Conservation (phyloP, 2,888 invertebrate species). For the Temnothorax ravouxi region DNA sequence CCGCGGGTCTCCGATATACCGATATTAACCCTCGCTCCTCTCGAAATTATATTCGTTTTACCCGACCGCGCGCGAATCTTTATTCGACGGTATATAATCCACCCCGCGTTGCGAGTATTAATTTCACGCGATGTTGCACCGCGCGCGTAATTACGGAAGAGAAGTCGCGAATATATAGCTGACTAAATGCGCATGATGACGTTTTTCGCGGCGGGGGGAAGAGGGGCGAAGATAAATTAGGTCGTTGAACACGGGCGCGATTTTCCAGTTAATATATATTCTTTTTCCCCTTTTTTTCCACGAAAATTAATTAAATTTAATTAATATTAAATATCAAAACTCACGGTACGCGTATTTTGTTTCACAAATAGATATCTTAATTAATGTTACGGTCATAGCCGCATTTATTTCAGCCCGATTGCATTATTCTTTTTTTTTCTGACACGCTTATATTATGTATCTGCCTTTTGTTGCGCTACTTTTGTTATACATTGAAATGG, state of each 20-base stretch:
- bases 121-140: slow-evolving; percentile 44
- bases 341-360: background rate
- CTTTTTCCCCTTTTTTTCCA: background rate
- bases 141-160: slow-evolving; percentile 40
- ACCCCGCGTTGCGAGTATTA: slow-evolving; percentile 27
- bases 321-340: slow-evolving; percentile 23
- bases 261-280: slow-evolving; percentile 44
- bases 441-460: background rate
- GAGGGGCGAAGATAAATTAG: slow-evolving; percentile 27
- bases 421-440: background rate
- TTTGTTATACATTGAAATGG: background rate
- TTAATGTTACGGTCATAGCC: slow-evolving; percentile 19
- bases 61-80: background rate
- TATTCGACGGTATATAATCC: background rate
- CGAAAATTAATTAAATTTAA: slow-evolving; percentile 47
- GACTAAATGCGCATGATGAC: slow-evolving; percentile 40
- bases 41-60: slow-evolving; percentile 62
- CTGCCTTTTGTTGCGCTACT: background rate
- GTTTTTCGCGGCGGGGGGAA: background rate
- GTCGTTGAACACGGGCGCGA: slow-evolving; percentile 28
- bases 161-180: slow-evolving; percentile 37
- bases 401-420: slow-evolving; percentile 1
- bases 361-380: slow-evolving; percentile 30
- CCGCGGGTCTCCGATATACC: background rate
- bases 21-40: slow-evolving; percentile 55